A percentile compares a stretch with the other conserved stretches of the same genome.
Evolutionary conservation across 2,797 vertebrate genomes (phyloP).

Genomic region (Acestrorhynchus altus): DNA sequence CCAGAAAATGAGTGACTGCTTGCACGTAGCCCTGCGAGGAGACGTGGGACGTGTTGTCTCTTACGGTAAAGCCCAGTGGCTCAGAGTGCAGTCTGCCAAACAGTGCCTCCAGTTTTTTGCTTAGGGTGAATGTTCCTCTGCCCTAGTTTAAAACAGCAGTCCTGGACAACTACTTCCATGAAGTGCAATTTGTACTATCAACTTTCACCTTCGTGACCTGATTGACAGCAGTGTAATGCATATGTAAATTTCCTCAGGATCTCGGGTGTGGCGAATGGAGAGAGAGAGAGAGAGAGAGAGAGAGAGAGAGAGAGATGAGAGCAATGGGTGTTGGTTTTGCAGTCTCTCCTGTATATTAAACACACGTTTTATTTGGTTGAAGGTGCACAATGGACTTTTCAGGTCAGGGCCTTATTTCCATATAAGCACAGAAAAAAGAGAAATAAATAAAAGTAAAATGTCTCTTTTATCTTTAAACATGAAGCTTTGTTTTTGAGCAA

Average conservation of each 20-base stretch:
- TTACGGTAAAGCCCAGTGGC: slow-evolving; percentile 60
- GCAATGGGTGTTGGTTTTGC: slow-evolving; percentile 16
- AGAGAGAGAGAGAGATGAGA: slow-evolving; percentile 1
- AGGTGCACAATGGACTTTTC: slow-evolving; percentile 18
- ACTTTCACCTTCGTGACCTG: slow-evolving; percentile 38
- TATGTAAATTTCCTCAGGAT: slow-evolving; percentile 30
- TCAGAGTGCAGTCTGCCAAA: slow-evolving; percentile 69
- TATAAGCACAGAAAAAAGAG: slow-evolving; percentile 11
- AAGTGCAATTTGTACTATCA: slow-evolving; percentile 46
- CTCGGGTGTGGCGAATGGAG: neutral
- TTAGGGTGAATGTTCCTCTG: slow-evolving; percentile 38
- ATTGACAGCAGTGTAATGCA: slow-evolving; percentile 10
- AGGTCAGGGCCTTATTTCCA: slow-evolving; percentile 15
- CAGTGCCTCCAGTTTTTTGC: slow-evolving; percentile 43
- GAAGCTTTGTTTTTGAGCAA: too few relatives aligned
- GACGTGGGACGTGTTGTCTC: slow-evolving; percentile 41
- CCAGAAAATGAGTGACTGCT: slow-evolving; percentile 19
- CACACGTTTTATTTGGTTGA: slow-evolving; percentile 35
- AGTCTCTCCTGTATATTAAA: slow-evolving; percentile 23
- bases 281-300: slow-evolving; percentile 3
- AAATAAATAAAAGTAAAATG: too few relatives aligned
- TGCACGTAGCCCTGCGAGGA: slow-evolving; percentile 34
- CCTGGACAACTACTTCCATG: slow-evolving; percentile 38
- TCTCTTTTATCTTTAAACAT: too few relatives aligned
- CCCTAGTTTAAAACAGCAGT: slow-evolving; percentile 39